Base-by-base conservation (phyloP, 2,888 invertebrate genomes). In the Drosophila conformis region DNA sequence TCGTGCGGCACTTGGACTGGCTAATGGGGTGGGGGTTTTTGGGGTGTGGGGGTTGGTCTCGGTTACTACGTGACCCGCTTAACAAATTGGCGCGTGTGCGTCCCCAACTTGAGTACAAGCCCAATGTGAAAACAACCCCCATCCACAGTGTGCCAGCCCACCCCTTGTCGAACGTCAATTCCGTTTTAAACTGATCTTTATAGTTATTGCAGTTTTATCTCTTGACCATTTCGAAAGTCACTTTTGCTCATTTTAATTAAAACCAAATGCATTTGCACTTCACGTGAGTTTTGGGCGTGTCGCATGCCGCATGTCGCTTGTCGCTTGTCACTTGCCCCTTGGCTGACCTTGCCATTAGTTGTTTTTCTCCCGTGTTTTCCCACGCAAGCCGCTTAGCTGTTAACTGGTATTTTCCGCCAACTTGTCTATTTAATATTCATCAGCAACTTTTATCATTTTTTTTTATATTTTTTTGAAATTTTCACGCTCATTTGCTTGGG, bases 151-250 rank as follows among this genome's bases (percentile, higher is more conserved):
- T 7, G 27, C 25, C 35, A 13, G 25, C 33, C 42, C 64, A 38
- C 33, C 48, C 63, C 25, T 33, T 25, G 53, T 42, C 63, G 73
- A 77, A 73, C 77, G 68, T 58, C 58, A 51, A 64, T 77, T 64
- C 56, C 60, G 54, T 51, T 65, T 77, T 67, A 76, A 78, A 83
- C 76, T 76, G 68, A 60, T 69, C 78, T 87, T 84, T 80, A 87
- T 82, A 87, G 84, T 87, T 84, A 84, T 84, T 87, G 87, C 84
- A 82, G 71, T 87, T 87, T 87, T 87, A 87, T 84, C 85, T 84
- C 56, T 69, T 62, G 82, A 74, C 85, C 85, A 87, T 87, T 84
- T 76, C 71, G 60, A 75, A 80, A 84, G 78, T 82, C 87, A 87
- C 83, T 84, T 87, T 74, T 74, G 54, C 72, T 70, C 60, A 73